A percentile compares a stretch with the other conserved stretches of the same genome.
phyloP scores from a whole-genome alignment of 1,140 invertebrate genomes.

The Drosophila dunni region DNA sequence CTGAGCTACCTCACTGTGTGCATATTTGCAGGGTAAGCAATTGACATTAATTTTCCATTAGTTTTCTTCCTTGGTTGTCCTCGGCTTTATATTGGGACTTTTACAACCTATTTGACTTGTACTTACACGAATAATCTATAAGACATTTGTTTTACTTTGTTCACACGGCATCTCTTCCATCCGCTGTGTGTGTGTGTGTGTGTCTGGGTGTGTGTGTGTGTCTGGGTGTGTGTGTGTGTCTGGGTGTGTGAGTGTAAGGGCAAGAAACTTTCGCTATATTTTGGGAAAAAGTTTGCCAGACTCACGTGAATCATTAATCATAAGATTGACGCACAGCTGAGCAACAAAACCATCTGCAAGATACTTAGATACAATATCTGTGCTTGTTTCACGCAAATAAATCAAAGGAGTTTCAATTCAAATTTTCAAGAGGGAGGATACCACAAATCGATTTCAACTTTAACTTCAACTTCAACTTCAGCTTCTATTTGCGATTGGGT shows the following conservation, averaged over 20 bases:
- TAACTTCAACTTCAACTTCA: neutral
- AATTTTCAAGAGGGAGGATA: neutral
- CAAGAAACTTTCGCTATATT: slow-evolving; percentile 21
- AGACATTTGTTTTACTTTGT: slow-evolving; percentile 16
- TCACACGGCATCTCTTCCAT: slow-evolving; percentile 8
- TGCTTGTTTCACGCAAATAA: slow-evolving; percentile 1
- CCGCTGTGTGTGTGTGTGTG: slow-evolving; percentile 3
- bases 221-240: neutral
- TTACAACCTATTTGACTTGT: slow-evolving; percentile 21
- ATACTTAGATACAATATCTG: slow-evolving; percentile 6
- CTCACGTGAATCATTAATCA: slow-evolving; percentile 42
- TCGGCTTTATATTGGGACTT: neutral
- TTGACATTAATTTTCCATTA: slow-evolving; percentile 28
- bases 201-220: slow-evolving; percentile 18
- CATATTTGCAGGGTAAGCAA: slow-evolving; percentile 12
- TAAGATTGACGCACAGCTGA: slow-evolving; percentile 32
- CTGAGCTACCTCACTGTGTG: too few relatives aligned
- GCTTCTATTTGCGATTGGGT: neutral
- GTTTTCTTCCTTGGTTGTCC: neutral
- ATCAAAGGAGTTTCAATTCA: slow-evolving; percentile 7
- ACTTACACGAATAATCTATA: slow-evolving; percentile 19
- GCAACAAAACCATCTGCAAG: neutral
- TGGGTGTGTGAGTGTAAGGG: neutral
- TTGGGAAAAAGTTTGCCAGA: slow-evolving; percentile 14
- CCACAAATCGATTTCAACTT: neutral